These are phyloP conservation scores for Tethea ocularis DNA, from an alignment of 2,888 invertebrate genomes.

Conservation along the genomic window DNA sequence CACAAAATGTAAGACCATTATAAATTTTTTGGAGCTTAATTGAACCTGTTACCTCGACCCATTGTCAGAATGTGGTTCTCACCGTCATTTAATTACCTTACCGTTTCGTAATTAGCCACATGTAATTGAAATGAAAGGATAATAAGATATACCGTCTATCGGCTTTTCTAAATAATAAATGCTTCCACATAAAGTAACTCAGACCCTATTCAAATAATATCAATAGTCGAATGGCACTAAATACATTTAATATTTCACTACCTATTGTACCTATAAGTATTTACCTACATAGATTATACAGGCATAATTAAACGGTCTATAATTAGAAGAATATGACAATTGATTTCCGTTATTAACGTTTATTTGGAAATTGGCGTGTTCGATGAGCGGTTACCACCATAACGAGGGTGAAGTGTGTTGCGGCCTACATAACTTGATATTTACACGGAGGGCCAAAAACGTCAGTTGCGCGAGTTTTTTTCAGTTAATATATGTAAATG, in stretches of 20 bases:
- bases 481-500: slow-evolving; percentile 82
- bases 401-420: slow-evolving; percentile 41
- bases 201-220: slow-evolving; percentile 50
- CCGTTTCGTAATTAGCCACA: slow-evolving; percentile 73
- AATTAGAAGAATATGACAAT: slow-evolving; percentile 64
- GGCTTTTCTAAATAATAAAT: slow-evolving; percentile 63
- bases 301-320: slow-evolving; percentile 30
- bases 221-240: slow-evolving; percentile 33
- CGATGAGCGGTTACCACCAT: slow-evolving; percentile 53
- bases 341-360: slow-evolving; percentile 72
- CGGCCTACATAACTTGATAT: slow-evolving; percentile 60
- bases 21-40: slow-evolving; percentile 56
- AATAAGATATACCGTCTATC: slow-evolving; percentile 62
- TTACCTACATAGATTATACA: background rate
- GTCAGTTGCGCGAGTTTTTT: slow-evolving; percentile 77
- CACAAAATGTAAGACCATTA: slow-evolving; percentile 50
- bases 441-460: slow-evolving; percentile 68
- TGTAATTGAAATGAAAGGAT: slow-evolving; percentile 72
- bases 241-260: slow-evolving; percentile 18
- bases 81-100: slow-evolving; percentile 75
- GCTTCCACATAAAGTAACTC: slow-evolving; percentile 53
- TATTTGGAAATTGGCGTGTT: slow-evolving; percentile 55
- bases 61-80: slow-evolving; percentile 79
- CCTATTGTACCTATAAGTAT: background rate
- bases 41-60: slow-evolving; percentile 56